A percentile compares a stretch with the other conserved stretches of the same genome.
Conservation (phyloP, 2,888 invertebrate genomes). For the Agonum fuliginosum region DNA sequence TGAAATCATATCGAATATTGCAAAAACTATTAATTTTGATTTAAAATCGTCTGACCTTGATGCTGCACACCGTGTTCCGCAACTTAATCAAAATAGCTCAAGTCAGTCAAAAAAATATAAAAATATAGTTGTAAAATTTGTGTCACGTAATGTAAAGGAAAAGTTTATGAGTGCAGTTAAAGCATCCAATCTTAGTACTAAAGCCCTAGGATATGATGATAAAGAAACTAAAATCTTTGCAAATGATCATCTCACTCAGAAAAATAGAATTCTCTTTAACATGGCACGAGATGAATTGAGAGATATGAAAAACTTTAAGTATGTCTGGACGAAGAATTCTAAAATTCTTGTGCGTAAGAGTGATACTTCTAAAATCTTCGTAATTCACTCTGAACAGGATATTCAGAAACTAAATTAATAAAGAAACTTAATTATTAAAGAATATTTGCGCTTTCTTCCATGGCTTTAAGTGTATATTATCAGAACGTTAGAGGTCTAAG, state of each 20-base stretch:
- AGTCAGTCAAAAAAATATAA: neutral
- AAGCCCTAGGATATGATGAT: neutral
- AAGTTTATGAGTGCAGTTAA: neutral
- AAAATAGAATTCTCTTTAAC: neutral
- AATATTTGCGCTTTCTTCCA: neutral
- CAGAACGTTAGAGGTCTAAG: neutral
- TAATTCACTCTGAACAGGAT: neutral
- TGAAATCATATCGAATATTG: neutral
- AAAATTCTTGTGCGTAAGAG: neutral
- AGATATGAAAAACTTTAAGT: neutral
- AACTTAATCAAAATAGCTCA: neutral
- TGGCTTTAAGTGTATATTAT: neutral
- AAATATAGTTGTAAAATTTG: neutral
- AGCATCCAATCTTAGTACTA: neutral
- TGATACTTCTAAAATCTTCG: too few relatives aligned
- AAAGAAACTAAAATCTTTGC: neutral
- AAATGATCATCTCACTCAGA: neutral
- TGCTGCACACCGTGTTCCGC: neutral
- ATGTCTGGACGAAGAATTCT: neutral
- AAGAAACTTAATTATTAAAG: neutral
- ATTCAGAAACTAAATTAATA: neutral
- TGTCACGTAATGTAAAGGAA: neutral
- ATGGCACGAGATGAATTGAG: neutral
- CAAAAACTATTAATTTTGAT: neutral
- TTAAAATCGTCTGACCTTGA: neutral